Evolutionary conservation across 2,888 invertebrate genomes (phyloP).

Genomic region (Pseudoips prasinana): DNA sequence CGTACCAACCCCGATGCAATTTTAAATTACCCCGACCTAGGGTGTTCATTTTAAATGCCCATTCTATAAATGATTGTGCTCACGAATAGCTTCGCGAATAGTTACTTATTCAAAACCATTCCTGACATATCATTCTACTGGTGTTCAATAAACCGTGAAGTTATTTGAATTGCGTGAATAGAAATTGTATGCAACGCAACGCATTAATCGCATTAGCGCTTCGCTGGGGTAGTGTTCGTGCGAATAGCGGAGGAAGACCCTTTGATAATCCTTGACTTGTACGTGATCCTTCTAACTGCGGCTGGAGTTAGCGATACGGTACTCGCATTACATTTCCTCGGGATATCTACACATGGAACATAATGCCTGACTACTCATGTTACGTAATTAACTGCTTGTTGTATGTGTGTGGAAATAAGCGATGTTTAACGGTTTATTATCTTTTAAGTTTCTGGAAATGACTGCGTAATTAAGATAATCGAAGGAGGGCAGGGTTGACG

Average conservation of each 20-base stretch:
- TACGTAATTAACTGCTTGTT: constrained; percentile 3
- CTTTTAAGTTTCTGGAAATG: constrained; percentile 35
- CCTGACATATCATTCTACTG: constrained; percentile 50
- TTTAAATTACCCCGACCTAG: constrained; percentile 64
- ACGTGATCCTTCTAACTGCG: constrained; percentile 28
- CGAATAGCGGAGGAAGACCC: constrained; percentile 27
- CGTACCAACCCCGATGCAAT: constrained; percentile 58
- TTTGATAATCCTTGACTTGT: constrained; percentile 32
- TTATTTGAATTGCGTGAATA: constrained; percentile 67
- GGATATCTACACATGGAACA: too few relatives aligned
- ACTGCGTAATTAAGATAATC: constrained; percentile 48
- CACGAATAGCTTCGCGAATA: constrained; percentile 45
- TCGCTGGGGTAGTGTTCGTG: constrained; percentile 46
- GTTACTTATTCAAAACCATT: constrained; percentile 59
- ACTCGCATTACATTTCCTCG: not conserved
- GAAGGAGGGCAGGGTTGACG: constrained; percentile 58
- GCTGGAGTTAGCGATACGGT: constrained; percentile 7
- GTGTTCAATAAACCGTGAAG: constrained; percentile 66
- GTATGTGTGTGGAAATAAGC: too few relatives aligned
- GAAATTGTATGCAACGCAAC: constrained; percentile 58
- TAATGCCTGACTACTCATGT: too few relatives aligned
- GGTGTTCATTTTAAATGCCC: constrained; percentile 54
- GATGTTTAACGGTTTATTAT: constrained; percentile 6
- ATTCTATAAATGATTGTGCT: constrained; percentile 43
- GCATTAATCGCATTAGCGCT: constrained; percentile 58